A percentile compares a stretch with the other conserved stretches of the same genome.
phyloP scores from a whole-genome alignment of 2,797 vertebrate genomes.

The Phaenicophaeus curvirostris region DNA sequence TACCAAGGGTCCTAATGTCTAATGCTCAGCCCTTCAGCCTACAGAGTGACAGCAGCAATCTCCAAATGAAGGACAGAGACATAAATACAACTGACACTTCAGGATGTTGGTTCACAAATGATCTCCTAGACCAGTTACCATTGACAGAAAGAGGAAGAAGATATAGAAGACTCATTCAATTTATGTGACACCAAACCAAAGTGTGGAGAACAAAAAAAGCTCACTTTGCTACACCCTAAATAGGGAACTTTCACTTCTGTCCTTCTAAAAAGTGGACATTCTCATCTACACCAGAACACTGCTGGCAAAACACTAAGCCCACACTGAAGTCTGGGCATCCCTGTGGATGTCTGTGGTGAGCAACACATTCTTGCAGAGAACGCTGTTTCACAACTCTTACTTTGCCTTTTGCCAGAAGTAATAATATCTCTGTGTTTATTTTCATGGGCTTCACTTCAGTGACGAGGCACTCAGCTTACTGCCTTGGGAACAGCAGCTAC shows the following conservation, averaged over 20 bases:
- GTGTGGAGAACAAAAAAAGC: not conserved
- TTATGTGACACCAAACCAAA: not conserved
- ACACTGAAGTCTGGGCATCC: not conserved
- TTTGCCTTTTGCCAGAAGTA: slow-evolving; percentile 50
- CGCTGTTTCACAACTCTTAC: slow-evolving; percentile 20
- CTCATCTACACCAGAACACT: not conserved
- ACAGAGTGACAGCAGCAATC: not conserved
- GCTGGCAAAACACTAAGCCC: not conserved
- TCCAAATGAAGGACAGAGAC: slow-evolving; percentile 12
- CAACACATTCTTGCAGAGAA: slow-evolving; percentile 12
- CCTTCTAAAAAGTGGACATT: not conserved
- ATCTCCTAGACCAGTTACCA: not conserved
- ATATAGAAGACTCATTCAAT: not conserved
- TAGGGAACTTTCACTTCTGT: not conserved
- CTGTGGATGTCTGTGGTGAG: not conserved
- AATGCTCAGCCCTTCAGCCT: not conserved
- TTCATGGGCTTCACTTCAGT: slow-evolving; percentile 46
- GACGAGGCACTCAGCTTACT: slow-evolving; percentile 12
- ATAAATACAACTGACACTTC: slow-evolving; percentile 15
- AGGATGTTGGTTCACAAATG: not conserved
- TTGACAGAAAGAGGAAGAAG: not conserved
- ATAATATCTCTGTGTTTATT: slow-evolving; percentile 66
- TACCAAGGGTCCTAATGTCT: not conserved
- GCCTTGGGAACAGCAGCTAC: not conserved
- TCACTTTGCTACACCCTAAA: not conserved